phyloP scores from a whole-genome alignment of 1,140 invertebrate genomes.

The Linepithema humile region DNA sequence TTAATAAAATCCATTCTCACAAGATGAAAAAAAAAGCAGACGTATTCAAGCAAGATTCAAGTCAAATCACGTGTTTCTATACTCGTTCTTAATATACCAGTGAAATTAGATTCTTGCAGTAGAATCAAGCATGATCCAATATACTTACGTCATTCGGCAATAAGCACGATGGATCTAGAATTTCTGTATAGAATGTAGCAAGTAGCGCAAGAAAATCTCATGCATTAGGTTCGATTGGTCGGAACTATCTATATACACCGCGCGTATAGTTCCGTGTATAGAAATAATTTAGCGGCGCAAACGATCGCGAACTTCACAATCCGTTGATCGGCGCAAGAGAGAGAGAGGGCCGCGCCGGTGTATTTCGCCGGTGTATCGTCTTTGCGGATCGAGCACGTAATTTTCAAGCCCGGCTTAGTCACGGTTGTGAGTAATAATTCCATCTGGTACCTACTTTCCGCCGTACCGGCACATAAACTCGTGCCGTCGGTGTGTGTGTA shows the following conservation, averaged over 20 bases:
- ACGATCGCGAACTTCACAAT: constrained; percentile 41
- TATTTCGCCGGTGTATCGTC: constrained; percentile 60
- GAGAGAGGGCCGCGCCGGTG: too few relatives aligned
- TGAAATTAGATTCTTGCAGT: too few relatives aligned
- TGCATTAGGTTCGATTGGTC: constrained; percentile 34
- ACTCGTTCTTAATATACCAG: too few relatives aligned
- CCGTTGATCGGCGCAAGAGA: constrained; percentile 49
- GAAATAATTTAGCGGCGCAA: constrained; percentile 44
- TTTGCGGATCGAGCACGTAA: constrained; percentile 61
- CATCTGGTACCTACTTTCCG: constrained; percentile 54
- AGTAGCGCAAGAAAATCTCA: constrained; percentile 27
- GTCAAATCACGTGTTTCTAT: too few relatives aligned
- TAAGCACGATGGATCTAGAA: background rate
- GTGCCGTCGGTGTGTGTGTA: background rate
- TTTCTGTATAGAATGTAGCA: constrained; percentile 3
- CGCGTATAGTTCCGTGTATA: too few relatives aligned
- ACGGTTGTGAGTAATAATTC: constrained; percentile 65
- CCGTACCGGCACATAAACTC: constrained; percentile 13
- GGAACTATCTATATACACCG: background rate
- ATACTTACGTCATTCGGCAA: too few relatives aligned
- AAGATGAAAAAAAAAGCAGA: too few relatives aligned
- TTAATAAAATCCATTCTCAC: background rate
- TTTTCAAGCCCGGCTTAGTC: constrained; percentile 62
- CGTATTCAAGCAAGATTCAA: too few relatives aligned
- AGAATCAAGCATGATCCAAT: too few relatives aligned